Base-by-base conservation (phyloP, 1,140 invertebrate species). In the Vanessa tameamea region DNA sequence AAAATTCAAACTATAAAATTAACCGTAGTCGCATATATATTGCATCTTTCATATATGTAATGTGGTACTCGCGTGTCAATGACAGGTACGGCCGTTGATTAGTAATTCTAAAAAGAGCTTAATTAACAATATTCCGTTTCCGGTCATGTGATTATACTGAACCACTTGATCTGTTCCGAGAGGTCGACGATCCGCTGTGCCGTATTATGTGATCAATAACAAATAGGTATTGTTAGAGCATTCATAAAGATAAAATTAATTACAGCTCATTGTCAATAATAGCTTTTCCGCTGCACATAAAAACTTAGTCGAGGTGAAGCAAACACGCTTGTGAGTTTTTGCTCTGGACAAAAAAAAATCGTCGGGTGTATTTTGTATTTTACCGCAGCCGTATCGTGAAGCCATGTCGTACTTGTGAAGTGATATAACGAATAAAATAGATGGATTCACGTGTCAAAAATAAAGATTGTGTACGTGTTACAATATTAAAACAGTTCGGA, bases 201-300 rank as follows among this genome's bases (percentile, higher is more conserved):
- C 9, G 53, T 61, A 61, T n/a, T 37, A 15, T 26, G 12, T 37
- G 57, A 31, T 61, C 15, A 15, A 61, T 14, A 61, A 61, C 57
- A 61, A 61, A n/a, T 37, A 61, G 13, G 57, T 61, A 61, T 37
- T 61, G 57, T 61, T 61, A 43, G 26, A 13, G 14, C 14, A 57
- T 43, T 43, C 9, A 57, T 57, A 57, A 57, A 57, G 5, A 16
- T 15, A 37, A 61, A 31, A 15, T 23, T 61, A 61, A 37, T 61
- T 15, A 61, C 57, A 6, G 16, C 13, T 37, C 31, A 61, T 61
- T 61, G 26, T 61, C 20, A 61, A 37, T 61, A 31, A 61, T 43
- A 37, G 57, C 15, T 37, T 61, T 61, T 14, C 26, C 31, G 57
- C 14, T 61, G 48, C 14, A 9, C 8, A 61, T 61, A 15, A n/a